Base-by-base conservation (phyloP, 2,888 invertebrate species). In the Operophtera brumata region DNA sequence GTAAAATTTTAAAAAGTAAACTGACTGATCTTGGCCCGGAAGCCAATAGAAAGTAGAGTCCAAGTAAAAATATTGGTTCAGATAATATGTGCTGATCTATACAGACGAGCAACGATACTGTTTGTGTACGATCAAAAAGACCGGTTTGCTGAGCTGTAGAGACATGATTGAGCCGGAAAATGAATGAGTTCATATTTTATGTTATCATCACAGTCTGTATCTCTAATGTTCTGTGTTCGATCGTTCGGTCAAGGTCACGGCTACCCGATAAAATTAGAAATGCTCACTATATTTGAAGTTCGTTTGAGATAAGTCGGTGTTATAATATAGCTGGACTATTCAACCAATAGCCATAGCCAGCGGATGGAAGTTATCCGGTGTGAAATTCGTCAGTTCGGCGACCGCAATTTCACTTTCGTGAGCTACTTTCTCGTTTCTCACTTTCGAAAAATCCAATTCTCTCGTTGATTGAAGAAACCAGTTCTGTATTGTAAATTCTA, bases 321-420 rank as follows among this genome's bases (percentile, higher is more conserved):
- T 70, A 56, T 54, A 66, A 72, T 68, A 72, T 71, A 57, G 67
- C 59, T 57, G 74, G 65, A 20, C 69, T 64, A 34, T 34, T n/a
- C 30, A 49, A 66, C 59, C 68, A 41, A 57, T 47, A 64, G 20
- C 20, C 20, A 20, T 20, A 20, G 20, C 20, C 4, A 20, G 59
- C 61, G 47, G 62, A 59, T 58, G 66, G 70, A 77, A 67, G 62
- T 63, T 65, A 67, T 77, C 71, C 77, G 75, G 76, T 75, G 74
- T 84, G 83, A 84, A 83, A 78, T 82, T 82, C 80, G 82, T 81
- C 68, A 77, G 77, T 76, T 73, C 75, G 70, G 70, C 78, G 78
- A 77, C 80, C 79, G 84, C 80, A 82, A 82, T 80, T 80, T 83
- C 82, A 80, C 84, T 84, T 84, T 84, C 82, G 74, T 77, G 73